Base-by-base conservation (phyloP, 1,140 invertebrate genomes). In the Bombus balteatus region DNA sequence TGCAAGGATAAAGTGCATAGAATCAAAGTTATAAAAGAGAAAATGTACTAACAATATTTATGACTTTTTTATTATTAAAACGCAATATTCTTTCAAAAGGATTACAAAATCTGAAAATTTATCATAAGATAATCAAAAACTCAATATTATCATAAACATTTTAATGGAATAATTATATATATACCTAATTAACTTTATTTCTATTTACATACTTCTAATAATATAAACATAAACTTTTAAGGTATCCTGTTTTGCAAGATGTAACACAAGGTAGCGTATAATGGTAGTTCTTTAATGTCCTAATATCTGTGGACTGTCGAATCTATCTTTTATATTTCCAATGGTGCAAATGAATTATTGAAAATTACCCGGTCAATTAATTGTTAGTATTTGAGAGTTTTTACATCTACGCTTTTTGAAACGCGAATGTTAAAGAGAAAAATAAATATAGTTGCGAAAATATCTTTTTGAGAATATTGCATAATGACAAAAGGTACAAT, bases 401-500 rank as follows among this genome's bases (percentile, higher is more conserved):
- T 70, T 41, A 25, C 65, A 83, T 59, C 13, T 47, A 53, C 25
- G 47, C 47, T 43, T 76, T 53, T 57, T 25, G 22, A 72, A 37
- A 43, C 2, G 71, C 84, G 74, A 87, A 80, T 87, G 71, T 32
- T 70, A 37, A 59, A 47, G 25, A 81, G 71, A 34, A 75, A 3
- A 37, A 32, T n/a, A 80, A 82, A 65, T 83, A 72, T n/a, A 72
- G 9, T 81, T 72, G 4, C 15, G 8, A 37, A 68, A 86, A n/a
- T 84, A 73, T 73, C 79, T 32, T 59, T 41, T 18, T 74, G 22
- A 78, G 41, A 85, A 66, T 32, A 57, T 65, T 62, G 10, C 32
- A 89, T 74, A 65, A 93, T 93, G 92, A 92, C 92, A 39, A 92
- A 93, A 92, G 92, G 92, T 92, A 88, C 43, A 32, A 18, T 15